Evolutionary conservation across 2,113 vertebrate species (phyloP).

Genomic region (Potamarius usumacintae): DNA sequence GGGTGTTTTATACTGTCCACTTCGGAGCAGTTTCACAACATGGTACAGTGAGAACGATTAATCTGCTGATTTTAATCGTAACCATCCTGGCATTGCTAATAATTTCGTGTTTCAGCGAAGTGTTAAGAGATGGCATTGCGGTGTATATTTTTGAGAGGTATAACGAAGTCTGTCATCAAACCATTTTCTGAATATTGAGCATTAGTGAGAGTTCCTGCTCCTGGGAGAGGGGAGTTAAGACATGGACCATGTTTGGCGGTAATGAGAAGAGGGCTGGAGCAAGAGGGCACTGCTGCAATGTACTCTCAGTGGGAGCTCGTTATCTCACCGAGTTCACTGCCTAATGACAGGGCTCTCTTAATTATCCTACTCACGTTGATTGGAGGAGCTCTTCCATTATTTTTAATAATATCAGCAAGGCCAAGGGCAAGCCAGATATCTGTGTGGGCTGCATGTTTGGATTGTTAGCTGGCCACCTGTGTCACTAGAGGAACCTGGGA

Average conservation of each 20-base stretch:
- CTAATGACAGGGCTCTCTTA: slow-evolving; percentile 66
- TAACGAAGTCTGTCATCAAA: slow-evolving; percentile 39
- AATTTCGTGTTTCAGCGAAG: neutral
- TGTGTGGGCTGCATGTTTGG: slow-evolving; percentile 40
- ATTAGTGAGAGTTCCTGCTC: slow-evolving; percentile 41
- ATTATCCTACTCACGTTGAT: slow-evolving; percentile 64
- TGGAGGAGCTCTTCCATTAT: slow-evolving; percentile 62
- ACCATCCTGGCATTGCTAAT: neutral
- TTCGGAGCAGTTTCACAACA: neutral
- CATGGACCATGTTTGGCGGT: slow-evolving; percentile 20
- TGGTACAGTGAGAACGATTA: neutral
- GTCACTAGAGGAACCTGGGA: slow-evolving; percentile 45
- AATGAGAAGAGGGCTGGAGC: slow-evolving; percentile 49
- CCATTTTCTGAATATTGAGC: slow-evolving; percentile 26
- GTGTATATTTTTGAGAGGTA: slow-evolving; percentile 10
- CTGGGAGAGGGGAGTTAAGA: slow-evolving; percentile 14
- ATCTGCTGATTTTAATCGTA: slow-evolving; percentile 12
- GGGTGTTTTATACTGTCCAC: neutral
- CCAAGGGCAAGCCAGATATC: slow-evolving; percentile 29
- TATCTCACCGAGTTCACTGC: slow-evolving; percentile 61
- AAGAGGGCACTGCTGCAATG: slow-evolving; percentile 42
- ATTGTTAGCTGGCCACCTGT: slow-evolving; percentile 46
- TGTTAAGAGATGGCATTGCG: slow-evolving; percentile 28
- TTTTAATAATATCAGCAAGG: slow-evolving; percentile 65
- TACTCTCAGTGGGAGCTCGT: slow-evolving; percentile 61